Evolutionary conservation across 1,140 invertebrate species (phyloP), one percentile per base, ranked within the genome.

Genomic region (Tetramorium alpestre): DNA sequence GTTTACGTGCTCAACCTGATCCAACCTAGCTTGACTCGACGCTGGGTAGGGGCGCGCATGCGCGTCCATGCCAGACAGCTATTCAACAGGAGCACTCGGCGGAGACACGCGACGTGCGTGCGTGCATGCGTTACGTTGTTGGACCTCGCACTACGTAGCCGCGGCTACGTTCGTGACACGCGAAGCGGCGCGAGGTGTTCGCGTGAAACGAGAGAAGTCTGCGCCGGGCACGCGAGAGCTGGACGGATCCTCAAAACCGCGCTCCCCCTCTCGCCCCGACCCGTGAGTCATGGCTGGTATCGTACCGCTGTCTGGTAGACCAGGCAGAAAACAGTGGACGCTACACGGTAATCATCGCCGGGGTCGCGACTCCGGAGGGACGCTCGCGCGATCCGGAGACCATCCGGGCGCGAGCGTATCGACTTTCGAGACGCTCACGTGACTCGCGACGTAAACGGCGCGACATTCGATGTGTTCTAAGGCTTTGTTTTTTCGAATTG

Each of bases 281-380:
- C 28, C 41, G 54, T 28, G 47, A 88, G 47, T 75, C 13, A 95
- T 95, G 95, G 94, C 95, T 88, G 95, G 94, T 44, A 92, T 95
- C 47, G 91, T 95, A 76, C 94, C 95, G 60, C 72, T 95, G 64
- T 91, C 94, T 76, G 89, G 92, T n/a, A 95, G 93, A 92, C 90
- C 95, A 87, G 93, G 94, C 58, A 92, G 95, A 91, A 96, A 95
- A 90, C 94, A 95, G 87, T 96, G 95, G 95, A 95, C 95, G 72
- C 91, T 96, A 11, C 94, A 95, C 82, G 95, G 95, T 96, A 94
- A 94, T 90, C 85, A 86, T 81, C 77, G 51, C 41, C 22, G n/a
- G 2, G 25, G 6, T 47, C n/a, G 25, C 2, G 28, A 8, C 13
- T 25, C 13, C 22, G 10, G 18, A 10, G 56, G 56, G n/a, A 22